A percentile compares a stretch with the other conserved stretches of the same genome.
These are phyloP conservation scores for Zoanthus sansibaricus DNA, from an alignment of 92 coral and sea anemone genomes.

Conservation along the genomic window DNA sequence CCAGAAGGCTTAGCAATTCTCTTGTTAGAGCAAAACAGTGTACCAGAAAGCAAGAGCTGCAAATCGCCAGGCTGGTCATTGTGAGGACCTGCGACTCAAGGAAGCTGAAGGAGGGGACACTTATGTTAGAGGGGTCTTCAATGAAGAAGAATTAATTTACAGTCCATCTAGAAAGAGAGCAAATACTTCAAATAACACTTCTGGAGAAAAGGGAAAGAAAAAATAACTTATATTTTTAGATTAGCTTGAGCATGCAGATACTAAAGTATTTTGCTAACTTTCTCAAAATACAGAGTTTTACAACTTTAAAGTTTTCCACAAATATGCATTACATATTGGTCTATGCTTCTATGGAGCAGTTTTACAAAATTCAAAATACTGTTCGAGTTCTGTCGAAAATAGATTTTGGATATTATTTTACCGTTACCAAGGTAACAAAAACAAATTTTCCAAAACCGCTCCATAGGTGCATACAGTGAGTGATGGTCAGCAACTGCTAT, in stretches of 20 bases:
- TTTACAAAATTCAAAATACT: background rate
- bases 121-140: background rate
- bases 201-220: background rate
- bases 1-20: constrained; percentile 38
- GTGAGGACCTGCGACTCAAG: background rate
- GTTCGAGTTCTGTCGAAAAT: background rate
- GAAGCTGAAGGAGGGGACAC: constrained; percentile 2
- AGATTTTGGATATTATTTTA: background rate
- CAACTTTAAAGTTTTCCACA: background rate
- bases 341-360: background rate
- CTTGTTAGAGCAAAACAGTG: background rate
- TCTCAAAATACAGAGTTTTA: background rate
- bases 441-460: background rate
- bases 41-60: background rate
- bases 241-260: background rate
- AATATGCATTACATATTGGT: constrained; percentile 5
- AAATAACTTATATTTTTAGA: background rate
- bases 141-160: background rate
- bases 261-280: background rate
- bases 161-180: background rate
- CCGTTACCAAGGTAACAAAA: constrained; percentile 4
- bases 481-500: background rate
- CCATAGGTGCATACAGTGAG: background rate
- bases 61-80: background rate
- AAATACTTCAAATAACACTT: background rate